Evolutionary conservation across 2,888 invertebrate species (phyloP), one percentile per base, ranked within the genome.

Genomic region (Drosophila putrida): DNA sequence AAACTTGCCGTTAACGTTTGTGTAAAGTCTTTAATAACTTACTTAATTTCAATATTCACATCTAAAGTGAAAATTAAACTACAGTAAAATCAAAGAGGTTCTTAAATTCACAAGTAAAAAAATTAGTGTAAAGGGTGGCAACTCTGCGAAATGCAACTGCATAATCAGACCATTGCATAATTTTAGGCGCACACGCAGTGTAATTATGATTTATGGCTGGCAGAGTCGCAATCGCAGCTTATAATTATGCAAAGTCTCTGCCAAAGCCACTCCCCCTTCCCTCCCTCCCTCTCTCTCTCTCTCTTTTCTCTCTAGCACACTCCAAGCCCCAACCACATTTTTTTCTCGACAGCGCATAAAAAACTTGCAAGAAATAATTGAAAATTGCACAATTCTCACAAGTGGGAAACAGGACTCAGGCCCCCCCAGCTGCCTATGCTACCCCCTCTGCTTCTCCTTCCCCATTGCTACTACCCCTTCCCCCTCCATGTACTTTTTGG

Each of bases 321-420:
- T 6, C 3, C 31, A 3, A n/a, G 2, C 20, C 1, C 44, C 11
- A 15, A 13, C 39, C 5, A 15, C 9, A 11, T 9, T 31, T 36
- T 36, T 15, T 9, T 46, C 35, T 4, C 31, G 15, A 25, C 33
- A n/a, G 46, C 62, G 66, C 55, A 74, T 80, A 76, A 71, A 83
- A 83, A 76, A 71, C 67, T 78, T 68, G 72, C 69, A 70, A 77
- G 76, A 84, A 83, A 90, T 90, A 90, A 90, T 90, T 90, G 90
- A 90, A 90, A 90, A 90, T 90, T 90, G 90, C 90, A 87, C 90
- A 90, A 90, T 90, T 90, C 90, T 84, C 85, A 88, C 88, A 89
- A 89, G 89, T 85, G 89, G 89, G 85, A 78, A 84, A 81, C 70
- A 85, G 86, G 60, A 80, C 63, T 63, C 60, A 20, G 41, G 64